Evolutionary conservation across 2,888 invertebrate genomes (phyloP).

Genomic region (Eueremaeus valkanovi): DNA sequence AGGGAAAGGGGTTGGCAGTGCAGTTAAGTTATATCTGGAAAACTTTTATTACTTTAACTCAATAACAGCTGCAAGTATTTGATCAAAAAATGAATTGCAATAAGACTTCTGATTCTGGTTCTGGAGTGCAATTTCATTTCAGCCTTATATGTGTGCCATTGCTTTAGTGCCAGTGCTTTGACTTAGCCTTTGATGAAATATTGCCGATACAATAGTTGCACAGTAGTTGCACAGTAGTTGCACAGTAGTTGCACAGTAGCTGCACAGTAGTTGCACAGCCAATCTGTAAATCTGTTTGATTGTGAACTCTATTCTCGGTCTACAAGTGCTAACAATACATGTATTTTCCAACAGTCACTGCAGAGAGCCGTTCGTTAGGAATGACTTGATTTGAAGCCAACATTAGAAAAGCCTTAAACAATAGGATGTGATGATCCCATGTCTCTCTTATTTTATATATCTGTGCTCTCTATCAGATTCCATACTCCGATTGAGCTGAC

Average conservation of each 20-base stretch:
- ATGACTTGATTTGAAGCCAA: background rate
- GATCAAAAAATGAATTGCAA: constrained; percentile 33
- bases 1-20: background rate
- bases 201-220: background rate
- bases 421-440: background rate
- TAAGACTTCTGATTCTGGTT: no score
- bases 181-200: background rate
- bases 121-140: background rate
- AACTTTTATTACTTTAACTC: constrained; percentile 35
- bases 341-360: background rate
- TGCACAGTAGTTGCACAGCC: background rate
- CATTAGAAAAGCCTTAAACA: background rate
- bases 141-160: background rate
- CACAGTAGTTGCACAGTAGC: background rate
- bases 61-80: constrained; percentile 32
- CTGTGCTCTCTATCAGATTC: background rate
- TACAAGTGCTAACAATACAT: background rate
- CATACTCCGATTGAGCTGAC: background rate
- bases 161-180: background rate
- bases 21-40: constrained; percentile 24
- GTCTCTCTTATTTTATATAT: background rate
- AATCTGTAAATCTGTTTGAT: background rate
- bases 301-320: no score
- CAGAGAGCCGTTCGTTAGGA: background rate
- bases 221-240: background rate